Conservation (phyloP, 1,140 invertebrate genomes). For the Protaetia brevitarsis region DNA sequence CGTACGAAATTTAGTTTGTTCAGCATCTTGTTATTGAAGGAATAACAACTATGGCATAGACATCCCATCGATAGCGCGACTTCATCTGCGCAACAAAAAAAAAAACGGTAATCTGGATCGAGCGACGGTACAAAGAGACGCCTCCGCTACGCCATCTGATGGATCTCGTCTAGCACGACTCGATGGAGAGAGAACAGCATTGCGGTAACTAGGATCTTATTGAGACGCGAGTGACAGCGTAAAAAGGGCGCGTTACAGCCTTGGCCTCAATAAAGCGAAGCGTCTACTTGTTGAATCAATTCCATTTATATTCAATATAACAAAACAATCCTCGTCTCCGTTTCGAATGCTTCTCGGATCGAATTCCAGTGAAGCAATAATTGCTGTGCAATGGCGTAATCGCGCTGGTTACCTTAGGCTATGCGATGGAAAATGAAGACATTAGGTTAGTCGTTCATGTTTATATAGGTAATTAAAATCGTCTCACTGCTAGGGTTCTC, state of each 20-base stretch:
- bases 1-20: too few species aligned
- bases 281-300: constrained; percentile 14
- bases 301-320: constrained; percentile 19
- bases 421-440: constrained; percentile 1
- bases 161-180: too few species aligned
- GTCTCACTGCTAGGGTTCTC: too few species aligned
- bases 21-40: too few species aligned
- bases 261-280: constrained; percentile 4
- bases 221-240: constrained; percentile 7
- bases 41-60: too few species aligned
- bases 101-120: neutral
- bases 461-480: constrained; percentile 16
- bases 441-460: neutral
- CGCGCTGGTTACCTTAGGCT: neutral
- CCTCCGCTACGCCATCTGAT: too few species aligned
- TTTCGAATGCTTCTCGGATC: constrained; percentile 6
- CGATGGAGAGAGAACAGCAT: too few species aligned
- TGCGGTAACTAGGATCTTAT: constrained; percentile 11
- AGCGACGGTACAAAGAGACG: too few species aligned
- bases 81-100: too few species aligned
- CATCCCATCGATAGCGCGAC: too few species aligned
- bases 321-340: constrained; percentile 6
- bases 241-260: constrained; percentile 13
- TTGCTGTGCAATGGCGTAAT: constrained; percentile 2
- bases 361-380: constrained; percentile 14